Conservation (phyloP, 2,888 invertebrate genomes). For the Eilema caniola region DNA sequence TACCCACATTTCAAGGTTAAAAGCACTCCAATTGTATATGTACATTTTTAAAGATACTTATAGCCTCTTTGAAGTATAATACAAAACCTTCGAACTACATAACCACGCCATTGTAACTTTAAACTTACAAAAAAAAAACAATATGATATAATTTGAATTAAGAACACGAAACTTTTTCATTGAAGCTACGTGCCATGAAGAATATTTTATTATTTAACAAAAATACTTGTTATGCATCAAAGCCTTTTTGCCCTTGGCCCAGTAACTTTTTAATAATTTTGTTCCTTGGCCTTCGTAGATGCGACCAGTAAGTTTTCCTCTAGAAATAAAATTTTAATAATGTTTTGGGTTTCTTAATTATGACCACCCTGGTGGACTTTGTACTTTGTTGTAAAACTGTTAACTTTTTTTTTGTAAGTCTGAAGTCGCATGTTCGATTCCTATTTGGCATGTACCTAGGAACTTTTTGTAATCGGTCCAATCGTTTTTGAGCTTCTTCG, state of each 20-base stretch:
- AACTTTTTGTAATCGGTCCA: too few species aligned
- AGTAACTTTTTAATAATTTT: slow-evolving; percentile 22
- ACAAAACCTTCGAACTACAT: background rate
- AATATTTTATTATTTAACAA: slow-evolving; percentile 2
- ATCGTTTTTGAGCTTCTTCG: too few species aligned
- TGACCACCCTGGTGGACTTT: background rate
- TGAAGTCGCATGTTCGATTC: too few species aligned
- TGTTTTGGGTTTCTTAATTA: background rate
- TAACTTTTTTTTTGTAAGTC: too few species aligned
- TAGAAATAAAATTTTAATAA: background rate
- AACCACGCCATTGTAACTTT: background rate
- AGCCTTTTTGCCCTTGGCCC: slow-evolving; percentile 43
- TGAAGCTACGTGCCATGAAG: background rate
- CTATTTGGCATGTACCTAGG: too few species aligned
- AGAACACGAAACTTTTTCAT: slow-evolving; percentile 2
- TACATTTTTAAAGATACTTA: too few species aligned
- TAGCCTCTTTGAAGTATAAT: background rate
- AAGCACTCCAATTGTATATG: too few species aligned
- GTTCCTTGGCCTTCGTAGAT: slow-evolving; percentile 11
- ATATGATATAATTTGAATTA: background rate
- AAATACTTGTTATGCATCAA: slow-evolving; percentile 29
- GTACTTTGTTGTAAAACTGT: background rate
- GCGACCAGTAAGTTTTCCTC: background rate
- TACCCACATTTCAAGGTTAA: too few species aligned
- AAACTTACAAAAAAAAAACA: background rate